These are phyloP conservation scores for Furnarius figulus DNA, from an alignment of 2,113 vertebrate species.

Conservation along the genomic window DNA sequence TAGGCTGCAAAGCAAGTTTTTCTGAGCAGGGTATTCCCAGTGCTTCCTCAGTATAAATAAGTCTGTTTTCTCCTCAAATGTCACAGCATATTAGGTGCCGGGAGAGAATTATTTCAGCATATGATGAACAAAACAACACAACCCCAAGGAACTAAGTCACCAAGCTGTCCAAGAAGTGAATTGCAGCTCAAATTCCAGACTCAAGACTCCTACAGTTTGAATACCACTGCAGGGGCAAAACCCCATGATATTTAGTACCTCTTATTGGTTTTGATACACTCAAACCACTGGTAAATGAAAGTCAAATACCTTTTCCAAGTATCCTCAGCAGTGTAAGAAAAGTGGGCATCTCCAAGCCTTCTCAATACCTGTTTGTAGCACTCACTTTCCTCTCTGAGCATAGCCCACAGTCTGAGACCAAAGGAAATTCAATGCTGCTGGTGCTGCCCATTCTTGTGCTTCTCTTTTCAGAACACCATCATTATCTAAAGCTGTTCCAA, in stretches of 20 bases:
- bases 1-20: not conserved
- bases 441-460: not conserved
- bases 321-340: not conserved
- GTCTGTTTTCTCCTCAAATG: constrained; percentile 40
- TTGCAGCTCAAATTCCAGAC: not conserved
- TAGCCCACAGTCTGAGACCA: not conserved
- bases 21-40: not conserved
- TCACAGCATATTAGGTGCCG: constrained; percentile 45
- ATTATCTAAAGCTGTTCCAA: not conserved
- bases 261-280: not conserved
- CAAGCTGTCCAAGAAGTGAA: not conserved
- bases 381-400: not conserved
- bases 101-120: constrained; percentile 29
- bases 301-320: not conserved
- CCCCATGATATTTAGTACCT: not conserved
- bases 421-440: not conserved
- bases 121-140: constrained; percentile 25
- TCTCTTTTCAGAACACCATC: not conserved
- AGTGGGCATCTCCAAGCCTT: not conserved
- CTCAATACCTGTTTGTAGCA: too few relatives aligned
- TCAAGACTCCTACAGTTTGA: not conserved
- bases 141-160: not conserved
- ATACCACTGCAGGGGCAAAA: not conserved
- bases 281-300: not conserved
- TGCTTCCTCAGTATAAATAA: constrained; percentile 1